A percentile compares a stretch with the other conserved stretches of the same genome.
phyloP scores from a whole-genome alignment of 2,797 vertebrate genomes.

The Merluccius polli region DNA sequence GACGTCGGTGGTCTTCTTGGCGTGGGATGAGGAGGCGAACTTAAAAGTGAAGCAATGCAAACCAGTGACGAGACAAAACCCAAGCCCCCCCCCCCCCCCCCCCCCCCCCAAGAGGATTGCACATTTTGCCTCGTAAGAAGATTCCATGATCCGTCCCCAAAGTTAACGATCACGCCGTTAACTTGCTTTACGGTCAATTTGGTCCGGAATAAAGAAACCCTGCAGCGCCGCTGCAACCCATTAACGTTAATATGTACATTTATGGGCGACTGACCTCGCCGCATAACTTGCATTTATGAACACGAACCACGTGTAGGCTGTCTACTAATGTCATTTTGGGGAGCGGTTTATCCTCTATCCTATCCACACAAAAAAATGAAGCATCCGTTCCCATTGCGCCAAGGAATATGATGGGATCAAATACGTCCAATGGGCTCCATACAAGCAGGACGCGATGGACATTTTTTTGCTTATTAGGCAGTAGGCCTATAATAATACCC shows the following conservation, averaged over 20 bases:
- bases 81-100: no score
- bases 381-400: not conserved
- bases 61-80: conserved; percentile 4
- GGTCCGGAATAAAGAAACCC: not conserved
- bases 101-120: not conserved
- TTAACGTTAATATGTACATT: not conserved
- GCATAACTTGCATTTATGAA: not conserved
- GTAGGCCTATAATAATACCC: no score
- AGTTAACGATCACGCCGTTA: not conserved
- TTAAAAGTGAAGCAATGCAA: not conserved
- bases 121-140: not conserved
- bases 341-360: not conserved
- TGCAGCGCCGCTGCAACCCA: not conserved
- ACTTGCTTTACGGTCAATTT: not conserved
- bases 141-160: not conserved
- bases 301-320: not conserved
- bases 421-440: not conserved
- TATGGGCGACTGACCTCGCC: not conserved
- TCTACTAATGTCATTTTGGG: not conserved
- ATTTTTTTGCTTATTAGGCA: no score
- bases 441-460: no score
- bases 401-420: not conserved
- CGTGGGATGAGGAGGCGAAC: not conserved
- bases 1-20: not conserved
- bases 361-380: not conserved